These are phyloP conservation scores for Pelusios castaneus DNA, from an alignment of 2,113 vertebrate genomes.

Conservation along the genomic window DNA sequence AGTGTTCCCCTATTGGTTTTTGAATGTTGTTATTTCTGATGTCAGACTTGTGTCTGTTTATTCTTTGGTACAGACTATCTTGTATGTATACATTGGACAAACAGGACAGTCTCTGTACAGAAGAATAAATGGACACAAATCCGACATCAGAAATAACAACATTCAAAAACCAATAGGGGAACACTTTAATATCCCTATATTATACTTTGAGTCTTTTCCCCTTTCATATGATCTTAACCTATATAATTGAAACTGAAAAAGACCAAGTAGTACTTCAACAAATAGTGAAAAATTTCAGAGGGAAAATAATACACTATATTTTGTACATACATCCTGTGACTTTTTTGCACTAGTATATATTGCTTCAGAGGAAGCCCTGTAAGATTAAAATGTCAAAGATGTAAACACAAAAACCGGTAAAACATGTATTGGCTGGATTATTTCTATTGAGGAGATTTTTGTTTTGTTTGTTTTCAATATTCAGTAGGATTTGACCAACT, in stretches of 20 bases:
- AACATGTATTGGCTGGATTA: neutral
- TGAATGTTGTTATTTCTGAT: too few species aligned
- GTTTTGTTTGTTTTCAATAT: conserved; percentile 22
- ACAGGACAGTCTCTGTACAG: too few species aligned
- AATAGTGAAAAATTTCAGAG: neutral
- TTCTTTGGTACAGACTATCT: too few species aligned
- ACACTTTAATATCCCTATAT: neutral
- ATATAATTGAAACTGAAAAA: conserved; percentile 61
- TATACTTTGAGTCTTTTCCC: conserved; percentile 44
- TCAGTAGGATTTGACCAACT: neutral
- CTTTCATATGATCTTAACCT: conserved; percentile 62
- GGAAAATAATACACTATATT: conserved; percentile 8
- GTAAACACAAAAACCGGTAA: conserved; percentile 9
- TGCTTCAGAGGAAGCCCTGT: conserved; percentile 47
- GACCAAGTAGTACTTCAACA: conserved; percentile 48
- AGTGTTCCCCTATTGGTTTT: too few species aligned
- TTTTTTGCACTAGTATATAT: conserved; percentile 46
- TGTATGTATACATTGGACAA: too few species aligned
- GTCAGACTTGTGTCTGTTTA: too few species aligned
- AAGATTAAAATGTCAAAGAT: conserved; percentile 49
- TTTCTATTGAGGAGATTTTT: neutral
- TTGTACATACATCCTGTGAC: conserved; percentile 39
- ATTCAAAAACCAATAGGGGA: too few species aligned
- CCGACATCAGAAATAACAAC: too few species aligned
- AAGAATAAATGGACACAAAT: too few species aligned